Evolutionary conservation across 1,140 invertebrate species (phyloP), one percentile per base, ranked within the genome.

Genomic region (Belonocnema kinseyi): DNA sequence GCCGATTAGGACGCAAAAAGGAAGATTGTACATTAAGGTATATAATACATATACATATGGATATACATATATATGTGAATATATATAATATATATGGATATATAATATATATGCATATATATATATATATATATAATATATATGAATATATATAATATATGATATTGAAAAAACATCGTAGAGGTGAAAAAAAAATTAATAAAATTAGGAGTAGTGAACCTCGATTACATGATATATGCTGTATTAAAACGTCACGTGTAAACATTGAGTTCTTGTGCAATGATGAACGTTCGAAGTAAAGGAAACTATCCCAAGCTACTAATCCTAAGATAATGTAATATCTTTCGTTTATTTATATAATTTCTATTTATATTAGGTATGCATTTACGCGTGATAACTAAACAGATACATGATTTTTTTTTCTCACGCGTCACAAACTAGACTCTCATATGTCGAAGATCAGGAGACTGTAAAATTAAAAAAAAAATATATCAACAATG

Each of bases 281-380:
- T 66, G 26, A 66, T 72, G 75, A 84, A 84, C 79, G 76, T 84
- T 87, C 79, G 81, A 85, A 83, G 85, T 87, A 88, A 86, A 90
- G 84, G 85, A 91, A 91, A 90, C 83, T 90, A 86, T 89, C 82
- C 88, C 89, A 91, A 91, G 89, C 90, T 87, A 87, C 88, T 91
- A 90, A 91, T 90, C 79, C 89, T 91, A 91, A 89, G 88, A 91
- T 90, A 91, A 89, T 89, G 86, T 87, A 90, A 89, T 90, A 90
- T 88, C 87, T 86, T 85, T 85, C 21, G 70, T 85, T 86, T 83
- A 83, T 85, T 83, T 76, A 86, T 88, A 89, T 89, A 89, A 87
- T 85, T 88, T 90, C 87, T 90, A 90, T 91, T 88, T 88, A 88
- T 89, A 89, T 88, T 90, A 89, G 88, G 89, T 90, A 90, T 90